Evolutionary conservation across 2,113 vertebrate species (phyloP), one percentile per base, ranked within the genome.

Genomic region (Pluvialis apricaria): DNA sequence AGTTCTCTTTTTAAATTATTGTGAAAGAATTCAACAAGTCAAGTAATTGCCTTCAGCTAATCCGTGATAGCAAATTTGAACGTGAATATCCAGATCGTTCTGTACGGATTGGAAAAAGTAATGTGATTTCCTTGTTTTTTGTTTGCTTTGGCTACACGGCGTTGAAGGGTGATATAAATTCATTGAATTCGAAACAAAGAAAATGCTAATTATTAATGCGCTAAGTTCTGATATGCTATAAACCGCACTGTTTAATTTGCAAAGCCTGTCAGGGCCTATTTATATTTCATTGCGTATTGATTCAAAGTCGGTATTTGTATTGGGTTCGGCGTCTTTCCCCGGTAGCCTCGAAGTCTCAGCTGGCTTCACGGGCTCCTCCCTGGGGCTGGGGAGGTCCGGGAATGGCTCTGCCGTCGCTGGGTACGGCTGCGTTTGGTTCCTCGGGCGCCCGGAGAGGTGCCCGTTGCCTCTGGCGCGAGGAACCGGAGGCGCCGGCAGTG

Each of bases 21-120:
- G 92, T 96, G 79, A 95, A 97, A 98, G 97, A 98, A 98, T 98
- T 92, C 96, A 24, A 97, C 97, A 92, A 98, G 97, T 98, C 93
- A 90, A 98, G 98, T 98, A 98, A 98, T 98, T 98, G 98, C 98
- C 98, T 98, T 98, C 98, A 98, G 97, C 98, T 98, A 98, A 98
- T 98, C 98, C 97, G 82, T 45, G 98, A 96, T 95, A 98, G 97
- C 91, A 82, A 98, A 97, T 98, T 98, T 94, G 97, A 98, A 98
- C 92, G 94, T 97, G 98, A 97, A 96, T 97, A 98, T 98, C 97
- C 97, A 96, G 97, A 98, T 98, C 96, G 66, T 96, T 98, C 97
- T 96, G 96, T 97, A 32, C 66, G 96, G 97, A 96, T 97, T 95
- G 97, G 97, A 93, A 95, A 95, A 94, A 97, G 97, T 87, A 97